Evolutionary conservation across 2,888 invertebrate genomes (phyloP), one percentile per base, ranked within the genome.

Genomic region (Zygaena filipendulae): DNA sequence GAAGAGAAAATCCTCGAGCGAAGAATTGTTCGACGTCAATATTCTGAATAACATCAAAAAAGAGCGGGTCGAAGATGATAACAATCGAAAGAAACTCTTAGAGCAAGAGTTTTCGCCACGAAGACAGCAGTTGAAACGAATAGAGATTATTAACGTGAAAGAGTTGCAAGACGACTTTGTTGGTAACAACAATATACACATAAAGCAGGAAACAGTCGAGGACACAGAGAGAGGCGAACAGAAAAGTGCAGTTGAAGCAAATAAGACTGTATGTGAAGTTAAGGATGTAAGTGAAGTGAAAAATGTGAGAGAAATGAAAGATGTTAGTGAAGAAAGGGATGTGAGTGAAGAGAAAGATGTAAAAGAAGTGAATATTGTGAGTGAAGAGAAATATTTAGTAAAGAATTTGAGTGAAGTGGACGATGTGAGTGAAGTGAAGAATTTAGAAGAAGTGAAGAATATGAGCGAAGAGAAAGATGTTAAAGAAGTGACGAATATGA

Each of bases 101-200:
- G 16, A 16, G 5, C 16, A 16, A 16, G 55, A 67, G 1, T 75
- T 74, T 27, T 71, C 74, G 0, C 69, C 71, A 0, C 44, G 64
- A 33, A 54, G 60, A 23, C 37, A 35, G 24, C 40, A 33, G 13
- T 51, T 52, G 28, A 67, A 64, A 25, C 66, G 56, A 2, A 45
- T 62, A 21, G 71, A 79, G 38, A 79, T 80, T 2, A 79, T 81
- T 2, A 67, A 75, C 19, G 79, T 80, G 0, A 79, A 72, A 40
- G 72, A 80, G 32, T 26, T 80, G 11, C 79, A 81, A 27, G 74
- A 61, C 25, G 75, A 79, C 35, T 74, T 80, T 20, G 75, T 74
- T 1, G 68, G 63, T 1, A 62, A 52, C 11, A 62, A 52, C 11
- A 72, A 61, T 32, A 57, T 71, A 25, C 62, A 63, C 24, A 63